These are phyloP conservation scores for Labrus mixtus DNA, from an alignment of 2,113 vertebrate genomes.

Conservation along the genomic window DNA sequence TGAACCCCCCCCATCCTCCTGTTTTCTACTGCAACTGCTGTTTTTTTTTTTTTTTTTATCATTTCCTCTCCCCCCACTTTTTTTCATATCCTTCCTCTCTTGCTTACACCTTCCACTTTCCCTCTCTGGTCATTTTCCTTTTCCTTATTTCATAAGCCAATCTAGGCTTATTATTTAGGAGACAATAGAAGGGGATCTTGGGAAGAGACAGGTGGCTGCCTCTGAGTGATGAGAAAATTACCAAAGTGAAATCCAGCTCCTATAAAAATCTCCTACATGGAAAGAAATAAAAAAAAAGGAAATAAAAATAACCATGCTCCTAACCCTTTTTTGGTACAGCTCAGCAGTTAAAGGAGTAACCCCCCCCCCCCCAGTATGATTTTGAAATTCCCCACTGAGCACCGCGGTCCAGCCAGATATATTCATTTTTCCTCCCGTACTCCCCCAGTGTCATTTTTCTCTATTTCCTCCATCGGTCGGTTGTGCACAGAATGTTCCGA, in stretches of 20 bases:
- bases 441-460: slow-evolving; percentile 78
- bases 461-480: slow-evolving; percentile 72
- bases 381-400: slow-evolving; percentile 72
- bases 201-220: slow-evolving; percentile 80
- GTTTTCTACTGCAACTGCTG: slow-evolving; percentile 15
- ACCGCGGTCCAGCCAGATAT: slow-evolving; percentile 67
- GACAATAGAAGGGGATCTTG: slow-evolving; percentile 82
- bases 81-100: slow-evolving; percentile 55
- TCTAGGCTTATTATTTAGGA: slow-evolving; percentile 81
- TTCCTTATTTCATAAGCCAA: slow-evolving; percentile 67
- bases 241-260: slow-evolving; percentile 76
- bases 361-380: slow-evolving; percentile 56
- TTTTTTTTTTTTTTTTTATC: neutral
- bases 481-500: slow-evolving; percentile 74
- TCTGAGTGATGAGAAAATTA: slow-evolving; percentile 85
- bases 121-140: slow-evolving; percentile 67
- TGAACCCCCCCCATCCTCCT: slow-evolving; percentile 29
- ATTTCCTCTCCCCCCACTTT: slow-evolving; percentile 35
- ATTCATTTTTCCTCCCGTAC: slow-evolving; percentile 74
- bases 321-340: slow-evolving; percentile 61
- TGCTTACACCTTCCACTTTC: slow-evolving; percentile 65
- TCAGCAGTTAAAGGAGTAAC: slow-evolving; percentile 73
- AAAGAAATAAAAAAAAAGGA: slow-evolving; percentile 74
- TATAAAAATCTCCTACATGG: slow-evolving; percentile 63
- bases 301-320: slow-evolving; percentile 73